Percentiles rank a stretch among this genome's conserved stretches.
These are phyloP conservation scores for Lordiphosa clarofinis DNA, from an alignment of 1,140 invertebrate species.

Conservation along the genomic window DNA sequence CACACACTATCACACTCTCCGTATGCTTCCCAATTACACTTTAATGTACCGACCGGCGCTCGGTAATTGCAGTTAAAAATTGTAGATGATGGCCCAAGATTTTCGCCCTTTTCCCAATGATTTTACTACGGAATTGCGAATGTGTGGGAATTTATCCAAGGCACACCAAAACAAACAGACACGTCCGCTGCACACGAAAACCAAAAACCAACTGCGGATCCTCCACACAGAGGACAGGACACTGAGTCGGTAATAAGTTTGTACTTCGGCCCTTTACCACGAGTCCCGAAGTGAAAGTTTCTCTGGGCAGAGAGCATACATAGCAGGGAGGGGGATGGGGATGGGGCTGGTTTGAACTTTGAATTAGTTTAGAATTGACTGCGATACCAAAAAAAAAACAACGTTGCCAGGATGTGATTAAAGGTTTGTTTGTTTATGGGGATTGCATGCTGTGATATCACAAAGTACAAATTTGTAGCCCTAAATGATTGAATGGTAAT, in stretches of 20 bases:
- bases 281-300: conserved; percentile 29
- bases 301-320: neutral
- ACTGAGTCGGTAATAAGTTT: conserved; percentile 27
- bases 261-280: conserved; percentile 34
- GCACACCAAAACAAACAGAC: conserved; percentile 22
- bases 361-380: conserved; percentile 1
- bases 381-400: neutral
- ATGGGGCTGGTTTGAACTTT: conserved; percentile 1
- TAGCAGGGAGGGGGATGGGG: too few species aligned
- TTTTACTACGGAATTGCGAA: too few species aligned
- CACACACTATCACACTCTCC: conserved; percentile 15
- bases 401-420: conserved; percentile 1
- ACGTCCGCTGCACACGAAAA: conserved; percentile 61
- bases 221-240: conserved; percentile 31
- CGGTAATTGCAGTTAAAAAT: too few species aligned
- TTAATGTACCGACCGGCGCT: neutral
- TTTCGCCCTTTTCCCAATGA: conserved; percentile 12
- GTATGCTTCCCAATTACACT: conserved; percentile 7
- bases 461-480: too few species aligned
- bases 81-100: neutral
- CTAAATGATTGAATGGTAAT: too few species aligned
- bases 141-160: neutral
- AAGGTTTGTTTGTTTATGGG: neutral
- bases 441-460: too few species aligned
- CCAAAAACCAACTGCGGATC: conserved; percentile 69